Evolutionary conservation across 2,888 invertebrate genomes (phyloP), one percentile per base, ranked within the genome.

Genomic region (Parasteatoda lunata): DNA sequence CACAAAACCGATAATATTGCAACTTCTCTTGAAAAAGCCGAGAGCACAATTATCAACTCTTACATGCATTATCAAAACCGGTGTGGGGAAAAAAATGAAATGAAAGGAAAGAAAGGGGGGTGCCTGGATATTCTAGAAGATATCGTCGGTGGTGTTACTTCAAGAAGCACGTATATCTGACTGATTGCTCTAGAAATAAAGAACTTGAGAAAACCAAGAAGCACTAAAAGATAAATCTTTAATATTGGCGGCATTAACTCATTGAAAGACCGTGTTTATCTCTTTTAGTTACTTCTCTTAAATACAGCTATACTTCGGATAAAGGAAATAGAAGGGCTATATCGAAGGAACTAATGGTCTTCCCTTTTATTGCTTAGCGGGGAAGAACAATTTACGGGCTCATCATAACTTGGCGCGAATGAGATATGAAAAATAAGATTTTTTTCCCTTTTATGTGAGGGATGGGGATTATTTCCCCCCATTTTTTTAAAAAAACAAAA

Each of bases 11-110:
- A 59, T 59, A 59, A 59, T 59, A n/a, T n/a, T n/a, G 59, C 59
- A 59, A 59, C 66, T 45, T n/a, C 15, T 9, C 45, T 4, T 68
- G 66, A 5, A 45, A 30, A 6, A 68, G 9, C 45, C 66, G 45
- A 68, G 66, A 9, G 15, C 66, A 9, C 85, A 86, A 86, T 86
- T 86, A 81, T 80, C 85, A 79, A 30, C 77, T 86, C 76, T 66
- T 86, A 76, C 85, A 77, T 77, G 80, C 80, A 86, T 86, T 80
- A 86, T 86, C 85, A 86, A 65, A 45, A n/a, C 75, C n/a, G 9
- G 9, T 59, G 59, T 30, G 45, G 45, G 15, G 30, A 9, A 48
- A 47, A 59, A n/a, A 66, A 77, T 49, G 49, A 68, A 68, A 5
- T 59, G 30, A 30, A 30, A 30, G 0, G 15, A 59, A 59, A 13